phyloP scores from a whole-genome alignment of 2,113 vertebrate species.

The Eulemur rufifrons region DNA sequence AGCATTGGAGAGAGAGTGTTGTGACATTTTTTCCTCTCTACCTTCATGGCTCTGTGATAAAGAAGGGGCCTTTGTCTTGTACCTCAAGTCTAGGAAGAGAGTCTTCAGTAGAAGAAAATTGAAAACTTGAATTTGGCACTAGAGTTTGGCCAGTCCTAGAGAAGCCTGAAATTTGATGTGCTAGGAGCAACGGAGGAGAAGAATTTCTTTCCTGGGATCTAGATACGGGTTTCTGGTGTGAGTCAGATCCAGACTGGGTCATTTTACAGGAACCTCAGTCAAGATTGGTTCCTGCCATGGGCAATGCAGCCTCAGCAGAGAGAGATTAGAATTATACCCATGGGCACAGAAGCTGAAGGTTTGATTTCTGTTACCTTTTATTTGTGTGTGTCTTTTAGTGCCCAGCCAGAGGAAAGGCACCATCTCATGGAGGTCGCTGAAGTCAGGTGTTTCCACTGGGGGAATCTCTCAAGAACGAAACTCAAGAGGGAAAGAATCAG shows the following conservation, averaged over 20 bases:
- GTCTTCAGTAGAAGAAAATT: neutral
- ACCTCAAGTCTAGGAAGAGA: neutral
- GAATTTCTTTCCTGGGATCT: neutral
- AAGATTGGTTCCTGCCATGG: neutral
- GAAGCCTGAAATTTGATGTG: neutral
- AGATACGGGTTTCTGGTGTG: neutral
- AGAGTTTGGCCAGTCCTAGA: neutral
- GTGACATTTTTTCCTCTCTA: neutral
- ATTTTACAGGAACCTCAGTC: neutral
- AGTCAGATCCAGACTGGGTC: neutral
- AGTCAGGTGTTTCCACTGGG: neutral
- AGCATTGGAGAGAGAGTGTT: neutral
- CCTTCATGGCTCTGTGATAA: neutral
- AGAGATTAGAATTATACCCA: neutral
- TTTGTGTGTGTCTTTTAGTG: neutral
- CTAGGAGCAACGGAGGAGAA: rapidly evolving
- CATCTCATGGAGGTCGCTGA: neutral
- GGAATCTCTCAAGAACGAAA: neutral
- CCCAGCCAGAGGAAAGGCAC: neutral
- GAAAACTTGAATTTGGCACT: neutral
- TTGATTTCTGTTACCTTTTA: neutral
- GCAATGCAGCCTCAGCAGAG: neutral
- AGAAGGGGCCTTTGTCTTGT: neutral
- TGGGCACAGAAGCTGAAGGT: neutral
- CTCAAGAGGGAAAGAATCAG: neutral